These are phyloP conservation scores for Cephus nigrinus DNA, from an alignment of 2,888 invertebrate genomes.

Conservation along the genomic window DNA sequence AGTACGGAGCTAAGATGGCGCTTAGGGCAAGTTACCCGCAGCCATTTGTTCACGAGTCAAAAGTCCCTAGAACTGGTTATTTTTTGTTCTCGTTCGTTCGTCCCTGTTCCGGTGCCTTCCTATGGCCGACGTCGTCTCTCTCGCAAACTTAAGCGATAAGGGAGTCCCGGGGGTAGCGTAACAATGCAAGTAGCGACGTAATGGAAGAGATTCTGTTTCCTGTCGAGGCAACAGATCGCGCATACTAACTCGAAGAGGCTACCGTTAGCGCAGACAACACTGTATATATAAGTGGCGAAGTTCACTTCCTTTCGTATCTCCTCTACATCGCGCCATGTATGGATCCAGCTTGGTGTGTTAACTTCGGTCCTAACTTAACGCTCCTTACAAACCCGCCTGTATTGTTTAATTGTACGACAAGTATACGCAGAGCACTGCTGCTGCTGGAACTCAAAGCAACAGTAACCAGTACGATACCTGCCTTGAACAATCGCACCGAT, in stretches of 20 bases:
- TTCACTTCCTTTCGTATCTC: conserved; percentile 10
- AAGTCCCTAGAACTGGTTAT: background rate
- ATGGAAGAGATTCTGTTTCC: conserved; percentile 59
- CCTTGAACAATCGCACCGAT: background rate
- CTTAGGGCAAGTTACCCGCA: background rate
- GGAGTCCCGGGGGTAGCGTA: conserved; percentile 38
- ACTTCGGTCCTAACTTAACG: conserved; percentile 12
- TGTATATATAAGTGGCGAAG: conserved; percentile 5
- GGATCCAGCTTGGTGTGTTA: conserved; percentile 5
- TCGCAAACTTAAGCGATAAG: conserved; percentile 33
- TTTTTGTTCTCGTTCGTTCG: background rate
- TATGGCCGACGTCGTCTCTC: background rate
- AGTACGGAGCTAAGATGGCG: background rate
- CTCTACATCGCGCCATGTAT: conserved; percentile 8
- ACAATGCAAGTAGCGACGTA: conserved; percentile 49
- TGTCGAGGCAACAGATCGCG: conserved; percentile 57
- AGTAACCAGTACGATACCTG: background rate
- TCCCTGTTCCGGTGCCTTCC: background rate
- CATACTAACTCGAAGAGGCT: conserved; percentile 54
- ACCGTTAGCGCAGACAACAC: conserved; percentile 39
- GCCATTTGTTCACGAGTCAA: background rate
- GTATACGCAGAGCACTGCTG: background rate
- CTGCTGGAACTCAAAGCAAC: background rate
- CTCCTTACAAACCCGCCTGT: background rate
- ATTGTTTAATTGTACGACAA: conserved; percentile 9